Conservation (phyloP, 2,113 vertebrate genomes). For the Daboia siamensis region DNA sequence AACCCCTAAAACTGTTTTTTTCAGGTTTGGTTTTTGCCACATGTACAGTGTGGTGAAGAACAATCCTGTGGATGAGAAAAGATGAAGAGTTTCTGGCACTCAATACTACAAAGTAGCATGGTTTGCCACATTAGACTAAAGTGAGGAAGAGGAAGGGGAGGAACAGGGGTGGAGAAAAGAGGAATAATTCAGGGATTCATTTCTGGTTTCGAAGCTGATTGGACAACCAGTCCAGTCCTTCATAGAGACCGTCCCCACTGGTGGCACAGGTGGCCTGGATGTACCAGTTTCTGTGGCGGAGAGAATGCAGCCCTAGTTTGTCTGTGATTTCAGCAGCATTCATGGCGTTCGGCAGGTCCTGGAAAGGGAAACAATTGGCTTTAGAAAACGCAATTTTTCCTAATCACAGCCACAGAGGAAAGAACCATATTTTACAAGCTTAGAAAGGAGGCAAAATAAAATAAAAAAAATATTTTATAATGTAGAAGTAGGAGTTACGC, state of each 20-base stretch:
- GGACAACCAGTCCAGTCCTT: constrained; percentile 98
- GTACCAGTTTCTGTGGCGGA: constrained; percentile 92
- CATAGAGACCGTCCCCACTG: constrained; percentile 92
- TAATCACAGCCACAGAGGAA: too few species aligned
- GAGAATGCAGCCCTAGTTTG: constrained; percentile 87
- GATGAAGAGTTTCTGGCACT: constrained; percentile 82
- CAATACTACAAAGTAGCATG: constrained; percentile 80
- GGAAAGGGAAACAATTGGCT: constrained; percentile 44
- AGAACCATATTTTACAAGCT: background rate
- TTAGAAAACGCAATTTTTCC: background rate
- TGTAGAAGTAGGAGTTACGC: too few species aligned
- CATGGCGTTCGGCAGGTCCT: constrained; percentile 98
- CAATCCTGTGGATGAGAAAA: constrained; percentile 73
- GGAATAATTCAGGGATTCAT: constrained; percentile 68
- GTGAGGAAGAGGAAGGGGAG: constrained; percentile 67
- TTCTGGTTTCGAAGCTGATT: constrained; percentile 90
- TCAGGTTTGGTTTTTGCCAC: constrained; percentile 74
- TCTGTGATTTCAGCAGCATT: constrained; percentile 94
- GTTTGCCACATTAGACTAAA: constrained; percentile 85
- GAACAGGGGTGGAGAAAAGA: constrained; percentile 51
- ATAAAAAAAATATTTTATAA: too few species aligned
- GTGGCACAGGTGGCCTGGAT: constrained; percentile 98
- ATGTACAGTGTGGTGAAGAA: constrained; percentile 76
- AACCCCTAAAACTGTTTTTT: constrained; percentile 65
- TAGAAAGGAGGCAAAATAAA: too few species aligned